phyloP scores from a whole-genome alignment of 2,797 vertebrate genomes.

The Champsocephalus esox region DNA sequence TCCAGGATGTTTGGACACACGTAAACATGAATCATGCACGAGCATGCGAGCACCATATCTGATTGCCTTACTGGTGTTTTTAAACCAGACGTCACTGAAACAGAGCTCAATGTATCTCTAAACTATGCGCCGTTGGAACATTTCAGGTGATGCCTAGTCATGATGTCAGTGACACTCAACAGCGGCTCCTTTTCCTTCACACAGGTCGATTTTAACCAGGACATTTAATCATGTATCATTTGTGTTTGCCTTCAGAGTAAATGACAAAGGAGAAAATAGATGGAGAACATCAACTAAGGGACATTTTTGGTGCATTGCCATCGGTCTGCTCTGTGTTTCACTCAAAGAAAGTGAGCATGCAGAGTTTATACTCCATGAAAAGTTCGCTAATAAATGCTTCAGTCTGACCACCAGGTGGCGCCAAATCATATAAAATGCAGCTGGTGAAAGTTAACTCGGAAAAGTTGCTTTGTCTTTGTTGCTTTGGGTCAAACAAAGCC shows the following conservation, averaged over 20 bases:
- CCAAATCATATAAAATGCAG: constrained; percentile 60
- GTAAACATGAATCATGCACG: constrained; percentile 51
- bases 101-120: constrained; percentile 61
- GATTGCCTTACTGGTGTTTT: constrained; percentile 77
- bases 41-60: constrained; percentile 66
- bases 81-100: constrained; percentile 51
- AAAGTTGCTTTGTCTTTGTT: constrained; percentile 21
- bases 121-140: constrained; percentile 45
- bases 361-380: constrained; percentile 13
- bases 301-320: constrained; percentile 20
- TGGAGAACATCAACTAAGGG: neutral
- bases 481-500: constrained; percentile 27
- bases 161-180: constrained; percentile 58
- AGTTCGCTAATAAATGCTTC: neutral
- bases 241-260: too few species aligned
- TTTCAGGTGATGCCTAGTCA: constrained; percentile 53
- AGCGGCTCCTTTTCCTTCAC: constrained; percentile 20
- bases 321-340: constrained; percentile 27
- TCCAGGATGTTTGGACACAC: constrained; percentile 28
- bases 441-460: constrained; percentile 41
- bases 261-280: neutral
- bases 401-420: constrained; percentile 67
- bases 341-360: constrained; percentile 8
- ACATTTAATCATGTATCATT: too few species aligned
- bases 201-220: neutral